phyloP scores from a whole-genome alignment of 2,797 vertebrate genomes.

The Orientallactaga sibirica region DNA sequence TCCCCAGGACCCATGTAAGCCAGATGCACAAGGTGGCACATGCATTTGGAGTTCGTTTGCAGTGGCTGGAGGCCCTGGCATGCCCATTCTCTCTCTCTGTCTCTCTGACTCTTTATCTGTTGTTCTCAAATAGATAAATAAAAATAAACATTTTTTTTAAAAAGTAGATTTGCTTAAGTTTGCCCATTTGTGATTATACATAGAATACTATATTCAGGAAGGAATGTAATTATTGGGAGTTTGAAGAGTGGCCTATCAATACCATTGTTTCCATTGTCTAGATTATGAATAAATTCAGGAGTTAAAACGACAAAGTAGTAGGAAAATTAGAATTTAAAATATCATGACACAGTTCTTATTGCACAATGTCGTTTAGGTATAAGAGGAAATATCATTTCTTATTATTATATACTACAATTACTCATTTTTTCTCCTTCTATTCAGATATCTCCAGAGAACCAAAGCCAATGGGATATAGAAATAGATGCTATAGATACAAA shows the following conservation, averaged over 20 bases:
- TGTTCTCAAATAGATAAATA: too few species aligned
- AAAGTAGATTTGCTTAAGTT: not conserved
- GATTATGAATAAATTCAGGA: constrained; percentile 7
- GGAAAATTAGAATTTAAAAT: not conserved
- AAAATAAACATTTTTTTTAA: not conserved
- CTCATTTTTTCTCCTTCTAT: not conserved
- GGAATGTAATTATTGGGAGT: not conserved
- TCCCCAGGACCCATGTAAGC: too few species aligned
- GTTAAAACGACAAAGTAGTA: not conserved
- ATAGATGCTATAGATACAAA: not conserved
- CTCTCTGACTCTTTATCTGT: too few species aligned
- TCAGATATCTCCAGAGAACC: not conserved
- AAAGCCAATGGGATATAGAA: not conserved
- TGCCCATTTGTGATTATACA: not conserved
- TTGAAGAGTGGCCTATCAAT: not conserved
- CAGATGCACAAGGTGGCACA: too few species aligned
- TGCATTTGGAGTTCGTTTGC: too few species aligned
- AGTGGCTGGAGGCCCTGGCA: too few species aligned
- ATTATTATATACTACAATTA: not conserved
- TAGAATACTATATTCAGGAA: not conserved
- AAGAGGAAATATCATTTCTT: constrained; percentile 9
- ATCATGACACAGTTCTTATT: not conserved
- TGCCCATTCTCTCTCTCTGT: too few species aligned
- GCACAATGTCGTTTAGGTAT: not conserved
- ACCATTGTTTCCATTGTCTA: not conserved